Conservation (phyloP, 92 coral and sea anemone species). For the Bergia puertoricense region DNA sequence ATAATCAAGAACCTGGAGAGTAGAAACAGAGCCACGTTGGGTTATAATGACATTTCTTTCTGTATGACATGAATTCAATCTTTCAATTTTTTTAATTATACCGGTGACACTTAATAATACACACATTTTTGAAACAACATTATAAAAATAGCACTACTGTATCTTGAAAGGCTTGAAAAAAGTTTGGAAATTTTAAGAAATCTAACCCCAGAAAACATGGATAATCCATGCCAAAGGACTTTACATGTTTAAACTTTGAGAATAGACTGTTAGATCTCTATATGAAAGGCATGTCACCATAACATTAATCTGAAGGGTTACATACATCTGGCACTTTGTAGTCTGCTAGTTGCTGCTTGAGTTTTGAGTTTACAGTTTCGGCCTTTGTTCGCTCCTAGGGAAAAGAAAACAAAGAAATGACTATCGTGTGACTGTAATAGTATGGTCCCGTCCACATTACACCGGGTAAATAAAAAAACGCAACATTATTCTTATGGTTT, state of each 20-base stretch:
- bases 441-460: too few relatives aligned
- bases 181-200: not conserved
- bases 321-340: slow-evolving; percentile 97
- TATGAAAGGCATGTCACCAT: not conserved
- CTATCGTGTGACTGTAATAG: not conserved
- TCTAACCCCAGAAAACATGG: not conserved
- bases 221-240: not conserved
- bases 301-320: not conserved
- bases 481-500: too few relatives aligned
- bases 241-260: not conserved
- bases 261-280: too few relatives aligned
- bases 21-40: not conserved
- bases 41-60: not conserved
- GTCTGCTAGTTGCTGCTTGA: slow-evolving; percentile 91
- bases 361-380: slow-evolving; percentile 78
- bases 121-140: too few relatives aligned
- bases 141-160: too few relatives aligned
- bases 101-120: too few relatives aligned
- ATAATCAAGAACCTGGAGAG: slow-evolving; percentile 87
- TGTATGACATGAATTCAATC: not conserved
- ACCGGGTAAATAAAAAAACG: too few relatives aligned
- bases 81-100: too few relatives aligned
- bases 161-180: too few relatives aligned
- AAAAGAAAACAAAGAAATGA: not conserved
- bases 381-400: slow-evolving; percentile 85